These are phyloP conservation scores for Ctenosaura bakeri DNA, from an alignment of 2,797 vertebrate genomes.

Conservation along the genomic window DNA sequence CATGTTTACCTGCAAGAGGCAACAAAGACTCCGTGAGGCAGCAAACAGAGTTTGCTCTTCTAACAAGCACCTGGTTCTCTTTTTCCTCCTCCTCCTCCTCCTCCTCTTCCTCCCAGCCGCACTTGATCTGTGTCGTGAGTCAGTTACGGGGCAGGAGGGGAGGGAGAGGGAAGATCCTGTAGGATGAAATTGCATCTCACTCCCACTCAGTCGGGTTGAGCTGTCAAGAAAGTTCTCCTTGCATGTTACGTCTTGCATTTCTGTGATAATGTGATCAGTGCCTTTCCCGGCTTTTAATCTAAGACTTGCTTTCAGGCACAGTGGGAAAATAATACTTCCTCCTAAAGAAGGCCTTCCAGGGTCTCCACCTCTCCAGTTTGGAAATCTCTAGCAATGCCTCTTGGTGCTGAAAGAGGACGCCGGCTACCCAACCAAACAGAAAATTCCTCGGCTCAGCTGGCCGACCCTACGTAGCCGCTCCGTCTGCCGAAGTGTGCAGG, in stretches of 20 bases:
- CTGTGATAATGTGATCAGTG: not conserved
- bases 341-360: not conserved
- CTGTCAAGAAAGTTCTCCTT: slow-evolving; percentile 29
- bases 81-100: too few species aligned
- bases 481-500: not conserved
- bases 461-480: not conserved
- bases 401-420: too few species aligned
- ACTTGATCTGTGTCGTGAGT: not conserved
- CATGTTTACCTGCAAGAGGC: not conserved
- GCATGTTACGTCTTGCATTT: not conserved
- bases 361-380: too few species aligned
- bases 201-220: slow-evolving; percentile 35
- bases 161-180: not conserved
- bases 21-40: not conserved
- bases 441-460: too few species aligned
- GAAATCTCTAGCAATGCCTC: not conserved
- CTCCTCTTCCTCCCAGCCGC: not conserved
- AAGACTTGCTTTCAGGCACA: not conserved
- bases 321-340: not conserved
- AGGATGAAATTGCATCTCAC: slow-evolving; percentile 27
- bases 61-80: not conserved
- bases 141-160: not conserved
- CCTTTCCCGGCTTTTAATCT: not conserved
- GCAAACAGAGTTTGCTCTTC: not conserved
- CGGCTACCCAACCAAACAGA: not conserved